Evolutionary conservation across 2,888 invertebrate genomes (phyloP).

Genomic region (Dasypogon diadema): DNA sequence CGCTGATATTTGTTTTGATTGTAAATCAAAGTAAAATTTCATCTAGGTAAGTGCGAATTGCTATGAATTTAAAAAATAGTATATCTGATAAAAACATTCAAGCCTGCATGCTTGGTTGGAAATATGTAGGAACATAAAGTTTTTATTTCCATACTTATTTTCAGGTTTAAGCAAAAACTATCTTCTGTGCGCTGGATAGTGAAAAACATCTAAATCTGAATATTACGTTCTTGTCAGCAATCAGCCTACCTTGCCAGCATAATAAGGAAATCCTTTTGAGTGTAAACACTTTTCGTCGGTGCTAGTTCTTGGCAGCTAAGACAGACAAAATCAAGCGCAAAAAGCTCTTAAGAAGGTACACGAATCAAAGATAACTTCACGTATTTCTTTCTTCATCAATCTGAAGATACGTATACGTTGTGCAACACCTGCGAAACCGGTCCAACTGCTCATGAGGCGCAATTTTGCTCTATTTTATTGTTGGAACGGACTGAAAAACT

Average conservation of each 20-base stretch:
- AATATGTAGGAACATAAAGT: no score
- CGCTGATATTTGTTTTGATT: no score
- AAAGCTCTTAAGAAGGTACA: neutral
- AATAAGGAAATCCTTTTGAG: neutral
- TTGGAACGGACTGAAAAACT: neutral
- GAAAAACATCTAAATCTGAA: no score
- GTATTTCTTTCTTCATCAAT: slow-evolving; percentile 2
- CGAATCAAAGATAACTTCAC: neutral
- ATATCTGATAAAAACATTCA: no score
- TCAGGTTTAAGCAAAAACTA: no score
- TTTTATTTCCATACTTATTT: no score
- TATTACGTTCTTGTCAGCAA: neutral
- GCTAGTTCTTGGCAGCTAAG: neutral
- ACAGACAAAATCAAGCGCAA: neutral
- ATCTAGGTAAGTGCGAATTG: no score
- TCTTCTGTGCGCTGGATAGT: no score
- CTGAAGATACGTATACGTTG: slow-evolving; percentile 1
- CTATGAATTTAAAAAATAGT: no score
- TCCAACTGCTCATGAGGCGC: slow-evolving; percentile 25
- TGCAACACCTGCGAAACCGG: slow-evolving; percentile 52
- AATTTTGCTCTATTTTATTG: slow-evolving; percentile 19
- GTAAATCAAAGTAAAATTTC: no score
- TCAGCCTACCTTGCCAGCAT: neutral
- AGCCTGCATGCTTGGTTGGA: no score
- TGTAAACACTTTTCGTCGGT: neutral